Conservation (phyloP, 2,113 vertebrate genomes). For the Pholis gunnellus region DNA sequence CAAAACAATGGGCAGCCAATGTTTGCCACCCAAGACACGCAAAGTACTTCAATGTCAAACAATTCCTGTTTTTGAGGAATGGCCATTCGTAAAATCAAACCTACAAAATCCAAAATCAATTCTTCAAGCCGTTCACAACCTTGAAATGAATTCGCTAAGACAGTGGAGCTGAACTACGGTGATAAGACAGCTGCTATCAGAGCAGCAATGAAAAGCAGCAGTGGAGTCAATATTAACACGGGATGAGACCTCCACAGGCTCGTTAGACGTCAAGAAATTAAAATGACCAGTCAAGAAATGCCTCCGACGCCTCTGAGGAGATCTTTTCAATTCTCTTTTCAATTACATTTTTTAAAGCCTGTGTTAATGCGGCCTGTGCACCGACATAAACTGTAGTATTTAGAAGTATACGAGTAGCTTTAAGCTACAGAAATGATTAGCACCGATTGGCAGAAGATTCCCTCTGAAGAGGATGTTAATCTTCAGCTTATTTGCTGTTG, state of each 20-base stretch:
- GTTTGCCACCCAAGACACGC: not conserved
- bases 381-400: not conserved
- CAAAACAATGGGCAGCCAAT: conserved; percentile 12
- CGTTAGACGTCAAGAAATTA: conserved; percentile 36
- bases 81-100: not conserved
- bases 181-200: conserved; percentile 21
- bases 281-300: conserved; percentile 1
- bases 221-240: conserved; percentile 13
- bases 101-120: not conserved
- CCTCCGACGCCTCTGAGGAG: not conserved
- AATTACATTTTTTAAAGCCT: conserved; percentile 7
- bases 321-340: conserved; percentile 20
- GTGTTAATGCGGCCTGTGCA: not conserved
- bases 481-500: not conserved
- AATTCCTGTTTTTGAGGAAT: not conserved
- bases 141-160: conserved; percentile 11
- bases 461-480: not conserved
- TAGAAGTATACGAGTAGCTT: not conserved
- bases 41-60: conserved; percentile 22
- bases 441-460: not conserved
- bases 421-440: not conserved
- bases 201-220: not conserved
- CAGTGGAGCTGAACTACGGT: not conserved
- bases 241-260: conserved; percentile 15
- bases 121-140: not conserved